Evolutionary conservation across 30 jellyfish, hydroid and myxozoan genomes (phyloP), one percentile per base, ranked within the genome.

Genomic region (Hydractinia echinata): DNA sequence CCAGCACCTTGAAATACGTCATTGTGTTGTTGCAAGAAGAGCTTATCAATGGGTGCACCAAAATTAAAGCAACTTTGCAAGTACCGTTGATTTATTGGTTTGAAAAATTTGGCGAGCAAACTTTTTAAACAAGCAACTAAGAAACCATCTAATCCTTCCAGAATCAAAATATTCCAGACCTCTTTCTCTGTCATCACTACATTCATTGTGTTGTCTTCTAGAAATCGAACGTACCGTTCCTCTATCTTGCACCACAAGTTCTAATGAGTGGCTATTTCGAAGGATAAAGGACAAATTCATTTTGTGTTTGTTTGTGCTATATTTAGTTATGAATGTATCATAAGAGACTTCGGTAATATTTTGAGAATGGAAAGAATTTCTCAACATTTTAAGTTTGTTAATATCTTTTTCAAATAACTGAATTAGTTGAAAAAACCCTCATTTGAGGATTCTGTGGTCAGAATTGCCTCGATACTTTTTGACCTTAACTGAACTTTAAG

Each of bases 51-150:
- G 54, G 54, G 68, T 10, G 5, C 7, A 18, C 61, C 76, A 48
- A 20, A 74, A 74, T 74, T 74, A 55, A 74, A 74, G 20, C 83
- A 74, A 50, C 83, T 74, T 51, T 74, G 83, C 50, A 74, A 16
- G 21, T 74, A 9, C 83, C 83, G n/a, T 4, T 49, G 83, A 49
- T 21, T 54, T 4, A 74, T 58, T 49, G 83, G 83, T 10, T 0
- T 19, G 7, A 51, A 74, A 44, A 74, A 74, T 8, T 50, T 74
- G 51, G 51, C 7, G 50, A 74, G 73, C 13, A 74, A 50, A 6
- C 83, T 48, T 74, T 30, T 49, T 74, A 74, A 74, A 51, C 83
- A 74, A n/a, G 6, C 54, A 50, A 74, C 83, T 13, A 74, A 50
- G 21, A 74, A 49, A 16, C 51, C 11, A 5, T 74, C 70, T 11